Evolutionary conservation across 1,140 invertebrate genomes (phyloP).

Genomic region (Vollenhovia emeryi): DNA sequence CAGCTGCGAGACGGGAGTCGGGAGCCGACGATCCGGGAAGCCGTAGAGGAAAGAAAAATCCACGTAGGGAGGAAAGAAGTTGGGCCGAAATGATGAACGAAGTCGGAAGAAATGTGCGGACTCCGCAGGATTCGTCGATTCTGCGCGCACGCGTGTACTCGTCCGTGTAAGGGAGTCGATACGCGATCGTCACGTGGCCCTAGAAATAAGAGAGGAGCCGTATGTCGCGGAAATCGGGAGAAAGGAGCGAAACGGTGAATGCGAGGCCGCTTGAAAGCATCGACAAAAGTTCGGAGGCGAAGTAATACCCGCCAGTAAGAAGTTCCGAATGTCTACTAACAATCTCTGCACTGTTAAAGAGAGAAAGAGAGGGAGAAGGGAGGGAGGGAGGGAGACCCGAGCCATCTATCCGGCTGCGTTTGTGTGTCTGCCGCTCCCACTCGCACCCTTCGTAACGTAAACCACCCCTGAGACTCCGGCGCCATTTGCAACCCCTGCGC

Average conservation of each 20-base stretch:
- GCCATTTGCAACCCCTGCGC: conserved; percentile 27
- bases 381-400: neutral
- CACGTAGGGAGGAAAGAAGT: conserved; percentile 30
- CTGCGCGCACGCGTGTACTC: conserved; percentile 12
- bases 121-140: conserved; percentile 35
- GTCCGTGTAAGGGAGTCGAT: conserved; percentile 24
- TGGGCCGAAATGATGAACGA: conserved; percentile 35
- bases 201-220: conserved; percentile 5
- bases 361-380: neutral
- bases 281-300: conserved; percentile 56
- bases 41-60: conserved; percentile 39
- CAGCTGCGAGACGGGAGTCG: conserved; percentile 1
- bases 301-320: conserved; percentile 77
- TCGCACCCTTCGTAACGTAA: conserved; percentile 43
- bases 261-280: conserved; percentile 23
- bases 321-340: conserved; percentile 80
- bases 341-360: conserved; percentile 70
- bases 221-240: neutral
- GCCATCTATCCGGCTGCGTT: conserved; percentile 27
- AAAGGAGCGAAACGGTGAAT: conserved; percentile 19
- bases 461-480: conserved; percentile 43
- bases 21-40: neutral
- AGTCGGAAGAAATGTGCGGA: conserved; percentile 40
- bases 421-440: neutral
- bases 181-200: conserved; percentile 25